Evolutionary conservation across 2,888 invertebrate genomes (phyloP).

Genomic region (Escarpia spicata): DNA sequence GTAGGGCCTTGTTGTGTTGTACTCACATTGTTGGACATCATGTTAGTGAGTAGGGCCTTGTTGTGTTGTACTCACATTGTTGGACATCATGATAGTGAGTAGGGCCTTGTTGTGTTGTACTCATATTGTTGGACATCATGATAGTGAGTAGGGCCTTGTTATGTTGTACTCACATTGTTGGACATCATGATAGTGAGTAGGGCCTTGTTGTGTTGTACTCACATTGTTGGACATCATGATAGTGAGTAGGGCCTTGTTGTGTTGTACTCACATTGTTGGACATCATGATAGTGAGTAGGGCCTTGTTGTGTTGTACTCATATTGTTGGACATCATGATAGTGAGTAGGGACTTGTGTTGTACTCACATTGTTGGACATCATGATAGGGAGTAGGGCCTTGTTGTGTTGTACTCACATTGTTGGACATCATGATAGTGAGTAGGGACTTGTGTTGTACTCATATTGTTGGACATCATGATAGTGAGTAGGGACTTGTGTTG

Average conservation of each 20-base stretch:
- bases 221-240: no score
- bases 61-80: constrained; percentile 85
- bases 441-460: no score
- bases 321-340: constrained; percentile 91
- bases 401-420: no score
- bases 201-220: constrained; percentile 84
- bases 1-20: no score
- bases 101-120: constrained; percentile 79
- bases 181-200: constrained; percentile 99
- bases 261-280: constrained; percentile 90
- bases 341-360: constrained; percentile 83
- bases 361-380: constrained; percentile 73
- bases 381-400: no score
- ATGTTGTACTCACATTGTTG: constrained; percentile 88
- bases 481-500: no score
- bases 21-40: constrained; percentile 99
- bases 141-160: constrained; percentile 97
- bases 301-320: no score
- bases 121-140: constrained; percentile 89
- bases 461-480: constrained; percentile 72
- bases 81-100: constrained; percentile 99
- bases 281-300: constrained; percentile 77
- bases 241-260: no score
- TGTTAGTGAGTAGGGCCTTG: constrained; percentile 95
- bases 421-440: no score